These are phyloP conservation scores for Pardosa pseudoannulata DNA, from an alignment of 2,888 invertebrate species.

Conservation along the genomic window DNA sequence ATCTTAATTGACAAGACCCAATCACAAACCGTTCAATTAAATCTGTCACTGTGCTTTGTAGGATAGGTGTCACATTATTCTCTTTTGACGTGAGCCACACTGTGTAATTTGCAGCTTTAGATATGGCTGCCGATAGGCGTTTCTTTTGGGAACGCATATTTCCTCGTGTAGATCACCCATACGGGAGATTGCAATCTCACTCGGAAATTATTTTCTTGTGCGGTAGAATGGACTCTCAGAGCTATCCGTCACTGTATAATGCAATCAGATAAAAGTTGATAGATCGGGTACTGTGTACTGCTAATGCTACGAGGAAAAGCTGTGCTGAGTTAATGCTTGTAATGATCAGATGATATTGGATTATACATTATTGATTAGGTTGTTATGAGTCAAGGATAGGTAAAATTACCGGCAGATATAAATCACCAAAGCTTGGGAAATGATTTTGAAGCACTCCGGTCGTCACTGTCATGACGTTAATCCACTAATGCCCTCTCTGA, in stretches of 20 bases:
- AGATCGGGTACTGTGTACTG: background rate
- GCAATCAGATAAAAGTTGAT: constrained; percentile 10
- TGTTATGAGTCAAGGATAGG: background rate
- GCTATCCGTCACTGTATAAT: background rate
- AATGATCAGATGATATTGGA: background rate
- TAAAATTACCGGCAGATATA: background rate
- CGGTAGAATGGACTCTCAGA: background rate
- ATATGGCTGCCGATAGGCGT: background rate
- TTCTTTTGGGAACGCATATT: background rate
- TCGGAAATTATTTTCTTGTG: constrained; percentile 6
- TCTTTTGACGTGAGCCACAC: background rate
- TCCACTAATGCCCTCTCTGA: no score
- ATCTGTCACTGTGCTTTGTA: background rate
- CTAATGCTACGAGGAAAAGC: background rate
- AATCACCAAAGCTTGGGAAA: no score
- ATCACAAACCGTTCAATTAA: background rate
- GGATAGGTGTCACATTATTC: background rate
- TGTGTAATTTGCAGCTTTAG: background rate
- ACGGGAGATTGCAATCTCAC: background rate
- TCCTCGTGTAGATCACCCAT: background rate
- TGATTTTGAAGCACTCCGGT: no score
- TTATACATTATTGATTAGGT: background rate
- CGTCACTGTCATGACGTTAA: no score
- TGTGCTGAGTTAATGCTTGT: background rate
- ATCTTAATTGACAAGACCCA: background rate